Evolutionary conservation across 2,113 vertebrate species (phyloP), one percentile per base, ranked within the genome.

Genomic region (Chaenogobius annularis): DNA sequence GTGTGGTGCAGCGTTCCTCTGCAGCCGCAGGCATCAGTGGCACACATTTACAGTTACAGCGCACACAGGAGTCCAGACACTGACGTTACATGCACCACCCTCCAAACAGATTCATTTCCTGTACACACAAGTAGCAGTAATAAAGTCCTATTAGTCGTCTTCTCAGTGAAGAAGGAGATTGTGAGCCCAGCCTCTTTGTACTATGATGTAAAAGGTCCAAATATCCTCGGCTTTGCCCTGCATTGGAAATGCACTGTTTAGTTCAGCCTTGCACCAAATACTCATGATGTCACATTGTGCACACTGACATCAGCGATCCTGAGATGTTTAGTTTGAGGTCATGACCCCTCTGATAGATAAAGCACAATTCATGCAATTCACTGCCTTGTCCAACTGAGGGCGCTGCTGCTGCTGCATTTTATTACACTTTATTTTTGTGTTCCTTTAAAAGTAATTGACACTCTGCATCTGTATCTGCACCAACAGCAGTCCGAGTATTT

Each of bases 281-380:
- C 5, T 10, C 14, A 14, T 61, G 26, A 35, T 19, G 58, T 31
- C 20, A 13, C 55, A 23, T 22, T 23, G 13, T 58, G 20, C 52
- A 55, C 52, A 55, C 52, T 15, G 47, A 19, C 47, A 19, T 19
- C 14, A 50, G 47, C 17, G 47, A 50, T 50, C 47, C 47, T 19
- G 15, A 46, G 44, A 50, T 7, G 15, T 50, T 50, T 17, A 50
- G 14, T 50, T 17, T 50, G 47, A 50, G 47, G 47, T 50, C 47
- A 50, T 7, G 14, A 55, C 9, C n/a, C 54, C 54, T 22, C 54
- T 10, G 9, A 20, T 20, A 55, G 55, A 31, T 35, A 26, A 90
- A 91, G 90, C 88, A 90, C 87, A 90, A 88, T 68, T 81, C 74
- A 83, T 88, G 87, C 89, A 87, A 75, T 83, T 88, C 86, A 90